These are phyloP conservation scores for Drosophila diplacantha DNA, from an alignment of 2,888 invertebrate genomes.

Conservation along the genomic window DNA sequence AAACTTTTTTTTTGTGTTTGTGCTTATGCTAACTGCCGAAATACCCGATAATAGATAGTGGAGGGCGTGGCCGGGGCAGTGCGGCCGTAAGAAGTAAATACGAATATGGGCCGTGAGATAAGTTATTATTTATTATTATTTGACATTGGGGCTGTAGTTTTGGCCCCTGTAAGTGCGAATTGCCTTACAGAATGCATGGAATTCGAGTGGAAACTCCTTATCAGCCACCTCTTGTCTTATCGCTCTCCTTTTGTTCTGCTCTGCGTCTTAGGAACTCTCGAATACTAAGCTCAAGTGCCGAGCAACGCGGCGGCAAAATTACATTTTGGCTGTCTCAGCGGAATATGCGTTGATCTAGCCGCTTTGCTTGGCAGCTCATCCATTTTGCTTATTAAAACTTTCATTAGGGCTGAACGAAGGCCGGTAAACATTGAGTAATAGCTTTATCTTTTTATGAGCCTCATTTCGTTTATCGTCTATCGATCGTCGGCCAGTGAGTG, in stretches of 20 bases:
- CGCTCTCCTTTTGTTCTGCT: constrained; percentile 43
- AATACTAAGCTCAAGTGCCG: constrained; percentile 25
- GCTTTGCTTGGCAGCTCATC: constrained; percentile 21
- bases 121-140: constrained; percentile 16
- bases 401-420: constrained; percentile 7
- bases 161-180: constrained; percentile 34
- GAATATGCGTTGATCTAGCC: constrained; percentile 32
- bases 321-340: constrained; percentile 52
- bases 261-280: constrained; percentile 46
- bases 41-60: constrained; percentile 17
- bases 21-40: constrained; percentile 33
- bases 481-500: constrained; percentile 4
- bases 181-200: constrained; percentile 25
- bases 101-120: constrained; percentile 27
- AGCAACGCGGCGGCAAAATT: constrained; percentile 50
- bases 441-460: constrained; percentile 33
- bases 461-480: constrained; percentile 27
- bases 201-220: constrained; percentile 25
- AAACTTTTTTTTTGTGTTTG: constrained; percentile 8
- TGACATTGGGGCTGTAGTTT: constrained; percentile 29
- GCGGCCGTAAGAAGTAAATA: constrained; percentile 38
- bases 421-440: constrained; percentile 30
- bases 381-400: constrained; percentile 19
- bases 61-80: constrained; percentile 16
- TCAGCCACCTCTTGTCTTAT: constrained; percentile 58